Conservation (phyloP, 2,113 vertebrate species). For the Rhombomys opimus region DNA sequence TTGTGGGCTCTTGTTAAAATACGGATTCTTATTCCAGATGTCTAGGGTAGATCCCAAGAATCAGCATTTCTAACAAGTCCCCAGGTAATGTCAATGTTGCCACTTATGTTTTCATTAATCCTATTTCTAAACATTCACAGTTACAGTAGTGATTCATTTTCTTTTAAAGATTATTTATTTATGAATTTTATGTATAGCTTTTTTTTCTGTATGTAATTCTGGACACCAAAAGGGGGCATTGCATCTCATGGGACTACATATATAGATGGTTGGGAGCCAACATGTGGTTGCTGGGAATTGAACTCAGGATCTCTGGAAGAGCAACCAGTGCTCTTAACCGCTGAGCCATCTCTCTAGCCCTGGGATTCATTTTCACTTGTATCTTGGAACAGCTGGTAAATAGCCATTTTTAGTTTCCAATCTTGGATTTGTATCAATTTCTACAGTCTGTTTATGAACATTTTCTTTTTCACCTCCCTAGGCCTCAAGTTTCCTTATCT, state of each 20-base stretch:
- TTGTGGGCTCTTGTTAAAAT: conserved; percentile 33
- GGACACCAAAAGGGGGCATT: background rate
- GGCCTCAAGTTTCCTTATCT: background rate
- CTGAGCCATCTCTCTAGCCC: background rate
- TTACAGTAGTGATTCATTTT: background rate
- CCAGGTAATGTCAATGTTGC: background rate
- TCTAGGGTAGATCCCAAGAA: background rate
- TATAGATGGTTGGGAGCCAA: background rate
- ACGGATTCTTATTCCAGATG: conserved; percentile 21
- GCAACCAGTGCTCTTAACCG: background rate
- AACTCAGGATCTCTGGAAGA: background rate
- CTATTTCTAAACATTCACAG: conserved; percentile 31
- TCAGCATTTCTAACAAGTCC: conserved; percentile 8
- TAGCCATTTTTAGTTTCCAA: background rate
- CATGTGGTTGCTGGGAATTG: background rate
- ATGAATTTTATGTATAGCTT: background rate
- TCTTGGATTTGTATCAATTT: background rate
- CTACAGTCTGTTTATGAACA: background rate
- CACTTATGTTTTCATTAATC: background rate
- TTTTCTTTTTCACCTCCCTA: background rate
- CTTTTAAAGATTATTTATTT: background rate
- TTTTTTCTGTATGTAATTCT: background rate
- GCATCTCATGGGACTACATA: background rate
- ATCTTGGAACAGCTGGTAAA: background rate
- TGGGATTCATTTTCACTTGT: background rate